Conservation (phyloP, 2,113 vertebrate genomes). For the Tamias sibiricus region DNA sequence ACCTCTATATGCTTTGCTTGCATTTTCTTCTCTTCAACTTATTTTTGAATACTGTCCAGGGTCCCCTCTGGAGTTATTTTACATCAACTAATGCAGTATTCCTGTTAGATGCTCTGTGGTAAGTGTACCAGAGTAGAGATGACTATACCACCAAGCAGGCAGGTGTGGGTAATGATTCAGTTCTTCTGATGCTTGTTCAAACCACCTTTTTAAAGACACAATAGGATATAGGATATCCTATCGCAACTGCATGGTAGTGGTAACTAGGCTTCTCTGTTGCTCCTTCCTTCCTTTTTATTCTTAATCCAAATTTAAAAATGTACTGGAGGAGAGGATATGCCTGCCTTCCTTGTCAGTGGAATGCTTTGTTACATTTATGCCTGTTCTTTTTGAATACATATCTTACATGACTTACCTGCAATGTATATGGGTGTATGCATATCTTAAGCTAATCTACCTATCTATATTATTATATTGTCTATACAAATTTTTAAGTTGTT, state of each 20-base stretch:
- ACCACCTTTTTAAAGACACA: not conserved
- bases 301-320: not conserved
- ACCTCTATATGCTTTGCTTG: not conserved
- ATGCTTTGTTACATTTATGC: not conserved
- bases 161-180: not conserved
- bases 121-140: not conserved
- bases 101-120: not conserved
- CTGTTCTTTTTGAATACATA: not conserved
- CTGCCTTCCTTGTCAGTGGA: not conserved
- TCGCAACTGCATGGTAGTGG: fast-evolving
- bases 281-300: not conserved
- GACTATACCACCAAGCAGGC: not conserved
- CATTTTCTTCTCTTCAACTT: not conserved
- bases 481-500: not conserved
- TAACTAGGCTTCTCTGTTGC: not conserved
- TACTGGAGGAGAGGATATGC: not conserved
- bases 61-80: not conserved
- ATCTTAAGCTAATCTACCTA: not conserved
- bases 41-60: not conserved
- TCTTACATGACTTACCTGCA: not conserved
- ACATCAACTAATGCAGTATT: not conserved
- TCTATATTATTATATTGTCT: not conserved
- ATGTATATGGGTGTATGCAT: not conserved
- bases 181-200: not conserved
- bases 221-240: not conserved